Base-by-base conservation (phyloP, 2,113 vertebrate genomes). In the Mesitornis unicolor region DNA sequence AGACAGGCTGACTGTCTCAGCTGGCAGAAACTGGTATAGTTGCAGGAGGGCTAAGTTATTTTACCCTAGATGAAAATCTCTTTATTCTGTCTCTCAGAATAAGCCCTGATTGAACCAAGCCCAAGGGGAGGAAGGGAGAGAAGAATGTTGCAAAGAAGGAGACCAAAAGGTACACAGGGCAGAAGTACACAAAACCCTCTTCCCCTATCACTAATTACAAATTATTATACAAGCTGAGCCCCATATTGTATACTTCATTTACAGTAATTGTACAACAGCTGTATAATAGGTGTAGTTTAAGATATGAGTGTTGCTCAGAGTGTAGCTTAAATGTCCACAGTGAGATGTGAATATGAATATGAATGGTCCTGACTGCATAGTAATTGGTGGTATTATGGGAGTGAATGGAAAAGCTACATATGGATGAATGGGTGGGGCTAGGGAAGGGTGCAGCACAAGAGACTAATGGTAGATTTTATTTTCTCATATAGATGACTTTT, bases 211-310 rank as follows among this genome's bases (percentile, higher is more conserved):
- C n/a, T 97, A 26, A 90, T 94, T 91, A 84, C 93, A 92, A 97
- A 95, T 75, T 97, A 96, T 95, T 94, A 89, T 61, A 77, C 84
- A 87, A 97, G 96, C 95, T 54, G 95, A 97, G 89, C 69, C 29
- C 92, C 96, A 96, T 97, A 89, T 92, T 97, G 98, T 97, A 96
- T 96, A 95, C 97, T 97, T 97, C 97, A 96, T 96, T 97, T 97
- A 96, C 97, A 95, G 95, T 91, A 97, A 98, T 93, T 97, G 97
- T 97, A 97, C 98, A 98, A 98, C 98, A 98, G 98, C 98, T 98
- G 98, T 98, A 97, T 98, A 98, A 98, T 98, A 97, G 96, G 98
- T 97, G 97, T 97, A 98, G 97, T 97, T 97, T 98, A 98, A 98
- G 97, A 97, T 97, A 93, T 89, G 95, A 96, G 96, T 96, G 97